These are phyloP conservation scores for Spilosoma lubricipeda DNA, from an alignment of 2,888 invertebrate genomes.

Conservation along the genomic window DNA sequence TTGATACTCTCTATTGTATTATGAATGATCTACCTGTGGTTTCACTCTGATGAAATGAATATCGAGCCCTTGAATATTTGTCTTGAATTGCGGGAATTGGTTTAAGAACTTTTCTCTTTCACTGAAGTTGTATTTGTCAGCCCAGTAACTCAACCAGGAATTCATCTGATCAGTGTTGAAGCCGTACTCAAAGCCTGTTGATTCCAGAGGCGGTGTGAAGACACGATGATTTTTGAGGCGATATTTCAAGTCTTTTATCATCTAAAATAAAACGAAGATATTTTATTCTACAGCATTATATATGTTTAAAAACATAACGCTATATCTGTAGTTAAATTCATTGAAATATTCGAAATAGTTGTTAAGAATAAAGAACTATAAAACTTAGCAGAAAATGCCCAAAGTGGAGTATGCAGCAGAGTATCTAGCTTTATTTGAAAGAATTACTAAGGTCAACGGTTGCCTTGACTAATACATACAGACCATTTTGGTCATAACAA, in stretches of 20 bases:
- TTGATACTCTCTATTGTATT: background rate
- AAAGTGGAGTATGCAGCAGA: too few relatives aligned
- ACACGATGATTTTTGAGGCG: conserved; percentile 65
- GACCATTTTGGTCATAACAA: too few relatives aligned
- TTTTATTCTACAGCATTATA: too few relatives aligned
- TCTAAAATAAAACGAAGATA: conserved; percentile 57
- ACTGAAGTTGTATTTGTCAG: conserved; percentile 88
- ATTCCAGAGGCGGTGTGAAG: conserved; percentile 88
- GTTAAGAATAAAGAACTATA: background rate
- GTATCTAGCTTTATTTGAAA: too few relatives aligned
- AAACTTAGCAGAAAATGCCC: background rate
- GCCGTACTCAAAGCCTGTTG: conserved; percentile 92
- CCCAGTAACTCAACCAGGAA: conserved; percentile 91
- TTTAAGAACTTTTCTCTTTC: conserved; percentile 90
- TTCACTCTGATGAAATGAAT: conserved; percentile 89
- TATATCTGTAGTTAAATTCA: background rate
- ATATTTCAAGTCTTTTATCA: conserved; percentile 67
- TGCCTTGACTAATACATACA: too few relatives aligned
- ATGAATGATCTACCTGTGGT: conserved; percentile 72
- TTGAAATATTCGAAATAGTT: background rate
- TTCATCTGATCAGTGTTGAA: conserved; percentile 90
- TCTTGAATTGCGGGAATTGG: conserved; percentile 90
- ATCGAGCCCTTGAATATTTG: conserved; percentile 90
- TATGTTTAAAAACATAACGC: too few relatives aligned
- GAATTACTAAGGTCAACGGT: too few relatives aligned